A percentile compares a stretch with the other conserved stretches of the same genome.
Evolutionary conservation across 2,113 vertebrate species (phyloP).

Genomic region (Shinisaurus crocodilurus): DNA sequence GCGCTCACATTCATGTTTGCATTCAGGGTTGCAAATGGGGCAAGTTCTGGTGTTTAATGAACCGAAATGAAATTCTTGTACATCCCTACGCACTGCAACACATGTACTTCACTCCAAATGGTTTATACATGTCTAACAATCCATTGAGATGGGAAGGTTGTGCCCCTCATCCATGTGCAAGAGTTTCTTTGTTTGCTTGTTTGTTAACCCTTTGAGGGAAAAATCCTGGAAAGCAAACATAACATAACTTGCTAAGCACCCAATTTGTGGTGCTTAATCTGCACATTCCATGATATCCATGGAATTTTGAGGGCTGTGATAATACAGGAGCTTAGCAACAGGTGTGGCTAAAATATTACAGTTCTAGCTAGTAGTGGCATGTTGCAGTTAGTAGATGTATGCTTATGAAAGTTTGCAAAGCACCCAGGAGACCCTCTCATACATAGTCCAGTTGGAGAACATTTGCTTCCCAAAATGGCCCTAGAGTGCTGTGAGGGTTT

Average conservation of each 20-base stretch:
- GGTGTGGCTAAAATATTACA: background rate
- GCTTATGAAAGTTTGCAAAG: background rate
- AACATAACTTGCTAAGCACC: too few relatives aligned
- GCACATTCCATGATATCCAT: background rate
- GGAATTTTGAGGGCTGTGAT: background rate
- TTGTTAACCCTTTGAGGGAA: background rate
- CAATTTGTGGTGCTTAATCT: background rate
- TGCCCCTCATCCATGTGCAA: background rate
- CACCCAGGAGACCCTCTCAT: background rate
- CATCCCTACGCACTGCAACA: background rate
- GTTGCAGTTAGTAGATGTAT: background rate
- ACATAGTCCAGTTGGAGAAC: background rate
- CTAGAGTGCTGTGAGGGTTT: too few relatives aligned
- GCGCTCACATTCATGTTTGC: too few relatives aligned
- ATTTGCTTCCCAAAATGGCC: background rate
- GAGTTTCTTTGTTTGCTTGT: background rate
- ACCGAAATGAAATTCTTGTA: too few relatives aligned
- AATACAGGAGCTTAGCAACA: background rate
- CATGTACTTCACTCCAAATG: background rate
- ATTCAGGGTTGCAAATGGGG: too few relatives aligned
- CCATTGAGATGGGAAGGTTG: background rate
- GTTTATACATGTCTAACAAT: background rate
- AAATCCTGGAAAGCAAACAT: background rate
- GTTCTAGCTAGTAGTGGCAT: background rate
- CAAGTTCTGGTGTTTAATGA: too few relatives aligned